phyloP scores from a whole-genome alignment of 2,797 vertebrate species.

The Furcifer pardalis region DNA sequence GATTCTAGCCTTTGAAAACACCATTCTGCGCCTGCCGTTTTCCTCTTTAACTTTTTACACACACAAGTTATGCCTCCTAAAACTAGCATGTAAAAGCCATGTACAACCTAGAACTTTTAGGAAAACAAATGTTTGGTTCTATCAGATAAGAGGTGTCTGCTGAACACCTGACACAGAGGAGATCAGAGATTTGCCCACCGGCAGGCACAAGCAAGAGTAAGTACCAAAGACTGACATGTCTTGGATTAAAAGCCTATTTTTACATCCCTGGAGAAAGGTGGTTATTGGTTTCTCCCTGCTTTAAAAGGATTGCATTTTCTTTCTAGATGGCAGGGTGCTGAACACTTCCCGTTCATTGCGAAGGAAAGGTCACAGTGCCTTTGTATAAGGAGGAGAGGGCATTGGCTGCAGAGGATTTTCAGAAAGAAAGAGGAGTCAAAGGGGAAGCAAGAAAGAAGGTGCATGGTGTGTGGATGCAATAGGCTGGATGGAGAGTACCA shows the following conservation, averaged over 20 bases:
- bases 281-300: not conserved
- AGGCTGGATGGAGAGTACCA: not conserved
- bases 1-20: not conserved
- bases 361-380: slow-evolving; percentile 6
- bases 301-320: not conserved
- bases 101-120: not conserved
- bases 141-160: not conserved
- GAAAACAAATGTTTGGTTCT: not conserved
- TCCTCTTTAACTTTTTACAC: not conserved
- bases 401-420: not conserved
- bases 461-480: not conserved
- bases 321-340: not conserved
- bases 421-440: not conserved
- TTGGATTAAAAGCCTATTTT: not conserved
- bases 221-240: not conserved
- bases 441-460: not conserved
- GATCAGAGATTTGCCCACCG: not conserved
- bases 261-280: not conserved
- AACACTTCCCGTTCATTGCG: slow-evolving; percentile 13
- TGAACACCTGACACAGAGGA: not conserved
- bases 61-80: not conserved
- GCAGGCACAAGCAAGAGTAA: not conserved
- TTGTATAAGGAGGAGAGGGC: not conserved
- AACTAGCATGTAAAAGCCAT: not conserved
- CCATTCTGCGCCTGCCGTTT: not conserved